A percentile compares a stretch with the other conserved stretches of the same genome.
Conservation (phyloP, 2,888 invertebrate species). For the Ischnus inquisitorius region DNA sequence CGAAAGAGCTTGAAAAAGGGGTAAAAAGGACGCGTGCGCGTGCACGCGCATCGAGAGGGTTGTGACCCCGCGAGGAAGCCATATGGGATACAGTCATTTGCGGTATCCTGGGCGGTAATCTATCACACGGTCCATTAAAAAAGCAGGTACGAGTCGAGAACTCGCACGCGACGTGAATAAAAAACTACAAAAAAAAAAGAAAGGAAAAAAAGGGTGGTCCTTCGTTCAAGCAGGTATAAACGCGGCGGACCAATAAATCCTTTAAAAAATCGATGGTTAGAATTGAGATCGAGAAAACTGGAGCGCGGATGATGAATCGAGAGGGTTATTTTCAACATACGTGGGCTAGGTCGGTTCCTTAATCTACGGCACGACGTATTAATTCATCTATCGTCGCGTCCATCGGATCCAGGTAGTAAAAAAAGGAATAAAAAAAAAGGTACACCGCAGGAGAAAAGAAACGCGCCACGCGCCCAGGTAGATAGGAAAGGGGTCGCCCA, state of each 20-base stretch:
- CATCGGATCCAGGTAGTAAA: slow-evolving; percentile 74
- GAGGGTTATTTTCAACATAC: slow-evolving; percentile 65
- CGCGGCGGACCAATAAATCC: slow-evolving; percentile 9
- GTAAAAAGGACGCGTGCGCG: slow-evolving; percentile 48
- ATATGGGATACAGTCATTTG: slow-evolving; percentile 68
- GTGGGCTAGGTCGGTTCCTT: slow-evolving; percentile 75
- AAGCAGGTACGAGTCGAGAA: slow-evolving; percentile 63
- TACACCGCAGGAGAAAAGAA: slow-evolving; percentile 59
- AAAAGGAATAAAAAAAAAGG: slow-evolving; percentile 69
- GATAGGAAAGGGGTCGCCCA: slow-evolving; percentile 76
- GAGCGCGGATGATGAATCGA: slow-evolving; percentile 64
- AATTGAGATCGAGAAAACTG: slow-evolving; percentile 42
- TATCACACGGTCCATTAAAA: slow-evolving; percentile 66
- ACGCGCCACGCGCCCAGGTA: slow-evolving; percentile 82
- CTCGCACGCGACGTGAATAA: slow-evolving; percentile 28
- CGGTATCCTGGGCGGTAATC: slow-evolving; percentile 63
- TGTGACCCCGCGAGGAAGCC: slow-evolving; percentile 59
- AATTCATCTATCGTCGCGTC: slow-evolving; percentile 75
- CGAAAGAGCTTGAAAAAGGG: slow-evolving; percentile 55
- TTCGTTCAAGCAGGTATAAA: slow-evolving; percentile 65
- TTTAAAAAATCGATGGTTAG: slow-evolving; percentile 34
- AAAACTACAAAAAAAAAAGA: slow-evolving; percentile 43
- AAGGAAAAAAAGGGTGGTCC: slow-evolving; percentile 55
- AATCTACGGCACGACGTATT: slow-evolving; percentile 81
- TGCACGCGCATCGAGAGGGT: slow-evolving; percentile 51